phyloP scores from a whole-genome alignment of 64 coral and sea anemone species.

The Dendrophyllia cribrosa region DNA sequence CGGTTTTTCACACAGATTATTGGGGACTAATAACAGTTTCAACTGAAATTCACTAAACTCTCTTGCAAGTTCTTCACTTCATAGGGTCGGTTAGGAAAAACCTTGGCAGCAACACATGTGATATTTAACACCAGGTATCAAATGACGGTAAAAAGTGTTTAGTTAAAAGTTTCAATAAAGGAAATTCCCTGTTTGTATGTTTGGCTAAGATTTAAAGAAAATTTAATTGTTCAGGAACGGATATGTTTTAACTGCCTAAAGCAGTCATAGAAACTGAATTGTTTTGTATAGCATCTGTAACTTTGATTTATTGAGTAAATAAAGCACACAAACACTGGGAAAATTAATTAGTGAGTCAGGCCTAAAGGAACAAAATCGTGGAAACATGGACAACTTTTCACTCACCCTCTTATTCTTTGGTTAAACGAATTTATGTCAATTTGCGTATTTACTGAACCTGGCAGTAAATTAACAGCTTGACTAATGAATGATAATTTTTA shows the following conservation, averaged over 20 bases:
- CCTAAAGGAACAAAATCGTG: not conserved
- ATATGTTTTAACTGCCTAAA: not conserved
- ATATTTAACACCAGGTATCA: too few relatives aligned
- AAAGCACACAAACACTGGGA: not conserved
- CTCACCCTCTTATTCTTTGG: not conserved
- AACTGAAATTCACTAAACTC: too few relatives aligned
- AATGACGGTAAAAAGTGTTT: too few relatives aligned
- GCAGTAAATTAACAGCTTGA: not conserved
- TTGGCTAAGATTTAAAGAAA: too few relatives aligned
- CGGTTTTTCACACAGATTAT: too few relatives aligned
- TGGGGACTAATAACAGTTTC: too few relatives aligned
- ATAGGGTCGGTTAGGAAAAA: too few relatives aligned
- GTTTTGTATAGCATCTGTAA: not conserved
- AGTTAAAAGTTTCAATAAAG: too few relatives aligned
- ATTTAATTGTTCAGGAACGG: not conserved
- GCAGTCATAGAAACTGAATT: not conserved
- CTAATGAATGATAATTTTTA: slow-evolving; percentile 13
- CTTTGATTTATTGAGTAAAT: slow-evolving; percentile 17
- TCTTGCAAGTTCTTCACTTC: too few relatives aligned
- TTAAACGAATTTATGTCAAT: not conserved
- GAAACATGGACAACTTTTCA: not conserved
- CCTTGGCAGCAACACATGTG: too few relatives aligned
- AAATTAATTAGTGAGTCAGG: slow-evolving; percentile 14
- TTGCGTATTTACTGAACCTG: not conserved
- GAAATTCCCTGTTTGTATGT: too few relatives aligned